phyloP scores from a whole-genome alignment of 2,113 vertebrate species.

The Xenopus tropicalis region UCB_Xtro_10.0 CM004444.2:43321001-43321500 shows the following conservation, averaged over 20 bases:
- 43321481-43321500: too few relatives aligned
- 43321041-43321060: conserved; percentile 74
- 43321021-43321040: conserved; percentile 77
- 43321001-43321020: conserved; percentile 51
- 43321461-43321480: too few relatives aligned
- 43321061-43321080: conserved; percentile 68
- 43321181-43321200: conserved; percentile 26
- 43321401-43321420: too few relatives aligned
- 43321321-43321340: too few relatives aligned
- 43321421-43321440: too few relatives aligned
- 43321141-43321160: conserved; percentile 69
- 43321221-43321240: background rate
- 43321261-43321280: too few relatives aligned
- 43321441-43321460: too few relatives aligned
- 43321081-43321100: conserved; percentile 78
- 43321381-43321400: too few relatives aligned
- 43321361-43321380: too few relatives aligned
- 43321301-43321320: too few relatives aligned
- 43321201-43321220: background rate
- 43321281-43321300: too few relatives aligned
- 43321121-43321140: conserved; percentile 72
- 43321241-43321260: background rate
- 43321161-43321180: conserved; percentile 75
- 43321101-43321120: conserved; percentile 81
- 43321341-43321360: too few relatives aligned